Percentiles rank a stretch among this genome's conserved stretches.
Evolutionary conservation across 2,888 invertebrate species (phyloP).

Genomic region (Coleophora flavipennella): DNA sequence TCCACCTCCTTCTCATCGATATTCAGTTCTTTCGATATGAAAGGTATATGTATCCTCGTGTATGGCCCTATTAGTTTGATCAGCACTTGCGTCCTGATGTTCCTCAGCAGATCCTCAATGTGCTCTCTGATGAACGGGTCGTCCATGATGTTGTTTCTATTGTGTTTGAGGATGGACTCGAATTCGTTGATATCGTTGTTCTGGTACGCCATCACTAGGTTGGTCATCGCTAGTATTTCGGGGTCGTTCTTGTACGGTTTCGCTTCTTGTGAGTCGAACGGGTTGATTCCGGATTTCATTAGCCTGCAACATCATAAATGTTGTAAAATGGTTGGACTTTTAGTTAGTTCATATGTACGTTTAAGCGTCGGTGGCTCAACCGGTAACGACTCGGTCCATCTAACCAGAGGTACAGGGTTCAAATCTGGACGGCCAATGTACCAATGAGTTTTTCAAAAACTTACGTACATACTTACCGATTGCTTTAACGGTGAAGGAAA

Average conservation of each 20-base stretch:
- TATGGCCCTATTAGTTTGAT: conserved; percentile 98
- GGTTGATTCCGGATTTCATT: conserved; percentile 99
- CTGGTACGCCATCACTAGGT: conserved; percentile 96
- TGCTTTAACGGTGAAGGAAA: too few relatives aligned
- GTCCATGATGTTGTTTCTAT: conserved; percentile 95
- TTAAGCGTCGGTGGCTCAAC: too few relatives aligned
- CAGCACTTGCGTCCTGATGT: conserved; percentile 97
- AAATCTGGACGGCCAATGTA: too few relatives aligned
- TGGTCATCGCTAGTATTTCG: conserved; percentile 99
- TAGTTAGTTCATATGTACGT: too few relatives aligned
- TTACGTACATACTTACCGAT: too few relatives aligned
- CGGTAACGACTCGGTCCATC: too few relatives aligned
- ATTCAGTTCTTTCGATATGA: conserved; percentile 95
- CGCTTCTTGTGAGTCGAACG: conserved; percentile 99
- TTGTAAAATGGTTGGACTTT: too few relatives aligned
- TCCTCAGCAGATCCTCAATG: conserved; percentile 95
- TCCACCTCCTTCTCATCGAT: conserved; percentile 97
- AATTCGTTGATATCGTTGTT: conserved; percentile 99
- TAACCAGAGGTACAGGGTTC: too few relatives aligned
- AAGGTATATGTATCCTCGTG: conserved; percentile 97
- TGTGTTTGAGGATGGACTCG: conserved; percentile 94
- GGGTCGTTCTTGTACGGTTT: conserved; percentile 99
- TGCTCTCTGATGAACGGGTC: conserved; percentile 99
- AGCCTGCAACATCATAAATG: conserved; percentile 75
- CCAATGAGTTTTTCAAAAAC: too few relatives aligned